These are phyloP conservation scores for Ceyx cyanopectus DNA, from an alignment of 2,113 vertebrate genomes.

Conservation along the genomic window DNA sequence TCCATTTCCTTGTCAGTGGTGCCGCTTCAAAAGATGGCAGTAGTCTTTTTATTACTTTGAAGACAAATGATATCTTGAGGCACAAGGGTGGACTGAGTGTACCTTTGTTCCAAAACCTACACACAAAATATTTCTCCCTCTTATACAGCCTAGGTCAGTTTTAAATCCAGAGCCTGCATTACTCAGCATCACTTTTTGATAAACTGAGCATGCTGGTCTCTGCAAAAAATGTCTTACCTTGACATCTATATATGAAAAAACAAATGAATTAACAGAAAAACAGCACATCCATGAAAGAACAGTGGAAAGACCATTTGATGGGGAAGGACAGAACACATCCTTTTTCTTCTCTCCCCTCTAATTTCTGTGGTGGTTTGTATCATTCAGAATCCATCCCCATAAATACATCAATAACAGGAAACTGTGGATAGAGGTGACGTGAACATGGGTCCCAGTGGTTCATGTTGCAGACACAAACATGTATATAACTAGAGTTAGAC, in stretches of 20 bases:
- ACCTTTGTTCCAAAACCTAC: background rate
- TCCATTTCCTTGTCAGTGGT: background rate
- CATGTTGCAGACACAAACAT: background rate
- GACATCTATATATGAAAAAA: background rate
- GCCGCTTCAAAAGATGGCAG: background rate
- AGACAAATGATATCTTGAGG: background rate
- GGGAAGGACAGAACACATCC: background rate
- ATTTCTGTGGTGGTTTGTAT: background rate
- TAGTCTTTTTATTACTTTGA: background rate
- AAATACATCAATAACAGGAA: constrained; percentile 1
- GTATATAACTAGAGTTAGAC: background rate
- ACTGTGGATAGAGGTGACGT: background rate
- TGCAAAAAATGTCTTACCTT: background rate
- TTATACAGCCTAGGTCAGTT: background rate
- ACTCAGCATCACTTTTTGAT: background rate
- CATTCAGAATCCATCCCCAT: background rate
- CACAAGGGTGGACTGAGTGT: background rate
- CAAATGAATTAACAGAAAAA: background rate
- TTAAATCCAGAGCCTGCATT: background rate
- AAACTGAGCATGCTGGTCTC: background rate
- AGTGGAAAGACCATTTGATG: background rate
- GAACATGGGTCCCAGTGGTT: background rate
- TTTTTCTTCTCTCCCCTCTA: background rate
- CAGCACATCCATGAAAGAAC: background rate
- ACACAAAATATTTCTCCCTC: background rate